Evolutionary conservation across 2,888 invertebrate species (phyloP).

Genomic region (Bombyx huttoni): DNA sequence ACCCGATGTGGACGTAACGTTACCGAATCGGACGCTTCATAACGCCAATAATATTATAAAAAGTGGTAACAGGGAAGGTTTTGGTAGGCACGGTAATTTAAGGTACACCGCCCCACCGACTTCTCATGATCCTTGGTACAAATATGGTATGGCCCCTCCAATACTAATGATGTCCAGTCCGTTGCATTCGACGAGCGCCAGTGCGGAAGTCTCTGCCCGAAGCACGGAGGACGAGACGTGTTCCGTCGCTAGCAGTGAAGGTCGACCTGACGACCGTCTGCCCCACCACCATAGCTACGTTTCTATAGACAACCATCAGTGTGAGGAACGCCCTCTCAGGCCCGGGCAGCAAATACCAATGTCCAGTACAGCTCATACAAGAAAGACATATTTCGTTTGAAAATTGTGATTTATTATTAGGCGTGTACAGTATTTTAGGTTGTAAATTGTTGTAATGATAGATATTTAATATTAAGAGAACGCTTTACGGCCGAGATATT

Average conservation of each 20-base stretch:
- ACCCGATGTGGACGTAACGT: constrained; percentile 79
- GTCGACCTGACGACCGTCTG: constrained; percentile 63
- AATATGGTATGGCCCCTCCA: constrained; percentile 65
- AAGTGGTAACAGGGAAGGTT: constrained; percentile 59
- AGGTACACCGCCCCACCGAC: constrained; percentile 69
- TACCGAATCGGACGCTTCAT: constrained; percentile 72
- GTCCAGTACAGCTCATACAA: constrained; percentile 57
- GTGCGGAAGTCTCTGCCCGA: constrained; percentile 74
- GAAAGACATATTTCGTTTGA: constrained; percentile 69
- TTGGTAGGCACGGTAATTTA: constrained; percentile 62
- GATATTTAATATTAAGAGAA: neutral
- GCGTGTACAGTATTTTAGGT: constrained; percentile 12
- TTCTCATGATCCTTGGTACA: constrained; percentile 68
- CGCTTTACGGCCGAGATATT: neutral
- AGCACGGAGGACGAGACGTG: constrained; percentile 77
- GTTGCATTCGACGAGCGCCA: constrained; percentile 72
- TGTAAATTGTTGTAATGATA: neutral
- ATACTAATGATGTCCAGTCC: constrained; percentile 75
- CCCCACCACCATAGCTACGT: constrained; percentile 74
- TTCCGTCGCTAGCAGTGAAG: constrained; percentile 70
- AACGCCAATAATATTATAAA: constrained; percentile 57
- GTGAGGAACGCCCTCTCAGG: constrained; percentile 63
- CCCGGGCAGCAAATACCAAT: constrained; percentile 63
- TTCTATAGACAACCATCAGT: constrained; percentile 66
- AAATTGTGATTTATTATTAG: constrained; percentile 21